Evolutionary conservation across 2,888 invertebrate genomes (phyloP).

Genomic region (Megamerina dolium): DNA sequence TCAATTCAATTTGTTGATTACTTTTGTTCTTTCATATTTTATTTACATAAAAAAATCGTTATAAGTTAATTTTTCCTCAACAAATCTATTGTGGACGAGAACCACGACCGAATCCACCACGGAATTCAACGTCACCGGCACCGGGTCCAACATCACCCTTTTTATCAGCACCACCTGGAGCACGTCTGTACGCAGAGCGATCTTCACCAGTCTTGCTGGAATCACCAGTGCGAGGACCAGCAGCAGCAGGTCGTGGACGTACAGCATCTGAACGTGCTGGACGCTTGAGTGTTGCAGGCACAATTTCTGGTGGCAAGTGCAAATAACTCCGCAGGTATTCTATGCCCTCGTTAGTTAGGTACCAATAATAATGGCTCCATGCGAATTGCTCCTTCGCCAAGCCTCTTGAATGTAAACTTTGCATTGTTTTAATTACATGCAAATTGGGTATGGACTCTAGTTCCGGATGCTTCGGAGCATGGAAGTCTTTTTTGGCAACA

Average conservation of each 20-base stretch:
- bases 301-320: slow-evolving; percentile 97
- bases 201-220: slow-evolving; percentile 72
- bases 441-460: slow-evolving; percentile 92
- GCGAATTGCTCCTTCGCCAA: slow-evolving; percentile 99
- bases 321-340: slow-evolving; percentile 91
- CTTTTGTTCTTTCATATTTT: too few relatives aligned
- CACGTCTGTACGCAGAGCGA: slow-evolving; percentile 75
- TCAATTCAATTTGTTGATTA: too few relatives aligned
- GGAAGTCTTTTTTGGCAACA: slow-evolving; percentile 98
- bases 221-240: slow-evolving; percentile 65
- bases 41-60: too few relatives aligned
- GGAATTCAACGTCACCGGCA: slow-evolving; percentile 86
- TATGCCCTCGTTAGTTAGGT: slow-evolving; percentile 95
- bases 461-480: slow-evolving; percentile 96
- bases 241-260: slow-evolving; percentile 66
- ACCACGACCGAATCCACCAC: slow-evolving; percentile 76
- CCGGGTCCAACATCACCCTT: slow-evolving; percentile 97
- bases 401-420: slow-evolving; percentile 93
- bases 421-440: slow-evolving; percentile 97
- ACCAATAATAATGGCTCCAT: slow-evolving; percentile 99
- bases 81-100: slow-evolving; percentile 51
- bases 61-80: too few relatives aligned
- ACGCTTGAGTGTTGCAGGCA: slow-evolving; percentile 93
- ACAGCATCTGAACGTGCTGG: slow-evolving; percentile 81
- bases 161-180: slow-evolving; percentile 77